A percentile compares a stretch with the other conserved stretches of the same genome.
These are phyloP conservation scores for Batillaria attramentaria DNA, from an alignment of 1,140 invertebrate genomes.

Conservation along the genomic window DNA sequence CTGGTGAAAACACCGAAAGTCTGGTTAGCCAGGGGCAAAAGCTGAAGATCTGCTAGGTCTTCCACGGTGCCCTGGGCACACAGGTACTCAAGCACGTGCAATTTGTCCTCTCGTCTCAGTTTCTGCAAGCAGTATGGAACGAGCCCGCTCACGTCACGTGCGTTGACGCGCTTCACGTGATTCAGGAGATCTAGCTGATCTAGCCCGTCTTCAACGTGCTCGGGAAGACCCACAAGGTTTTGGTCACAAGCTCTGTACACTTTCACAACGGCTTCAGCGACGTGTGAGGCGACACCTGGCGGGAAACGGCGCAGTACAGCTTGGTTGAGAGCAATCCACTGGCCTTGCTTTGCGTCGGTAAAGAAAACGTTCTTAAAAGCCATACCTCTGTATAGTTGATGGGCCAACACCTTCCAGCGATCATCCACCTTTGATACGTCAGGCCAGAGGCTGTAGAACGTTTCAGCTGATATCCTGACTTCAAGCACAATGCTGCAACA, in stretches of 20 bases:
- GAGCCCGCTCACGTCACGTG: not conserved
- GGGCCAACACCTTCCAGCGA: slow-evolving; percentile 38
- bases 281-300: not conserved
- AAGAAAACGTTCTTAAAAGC: slow-evolving; percentile 5
- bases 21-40: slow-evolving; percentile 26
- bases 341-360: not conserved
- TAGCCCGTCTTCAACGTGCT: not conserved
- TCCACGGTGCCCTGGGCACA: not conserved
- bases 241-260: not conserved
- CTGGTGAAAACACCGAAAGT: slow-evolving; percentile 1
- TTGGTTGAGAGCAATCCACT: slow-evolving; percentile 10
- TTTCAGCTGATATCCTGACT: no score
- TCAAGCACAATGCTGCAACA: no score
- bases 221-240: slow-evolving; percentile 17
- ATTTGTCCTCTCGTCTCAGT: not conserved
- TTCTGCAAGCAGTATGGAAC: not conserved
- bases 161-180: not conserved
- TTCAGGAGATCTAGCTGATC: not conserved
- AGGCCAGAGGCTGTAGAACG: slow-evolving; percentile 37
- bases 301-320: slow-evolving; percentile 8
- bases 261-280: slow-evolving; percentile 13
- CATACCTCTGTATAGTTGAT: slow-evolving; percentile 9
- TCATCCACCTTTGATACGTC: slow-evolving; percentile 34
- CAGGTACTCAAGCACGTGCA: slow-evolving; percentile 30
- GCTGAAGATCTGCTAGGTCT: not conserved